Conservation (phyloP, 1,140 invertebrate genomes). For the Drosophila trapezifrons region DNA sequence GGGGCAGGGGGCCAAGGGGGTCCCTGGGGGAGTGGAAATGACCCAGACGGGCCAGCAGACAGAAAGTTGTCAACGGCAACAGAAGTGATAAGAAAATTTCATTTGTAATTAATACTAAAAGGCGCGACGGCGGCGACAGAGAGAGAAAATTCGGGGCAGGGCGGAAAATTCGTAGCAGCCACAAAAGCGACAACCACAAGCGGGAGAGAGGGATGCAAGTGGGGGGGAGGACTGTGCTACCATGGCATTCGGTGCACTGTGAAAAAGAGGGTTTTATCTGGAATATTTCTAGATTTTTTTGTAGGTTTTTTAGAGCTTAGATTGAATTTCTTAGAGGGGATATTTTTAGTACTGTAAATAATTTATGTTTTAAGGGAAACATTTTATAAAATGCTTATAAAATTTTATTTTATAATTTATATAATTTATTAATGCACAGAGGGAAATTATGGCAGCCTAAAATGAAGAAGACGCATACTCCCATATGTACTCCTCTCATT, state of each 20-base stretch:
- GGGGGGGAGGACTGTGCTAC: slow-evolving; percentile 16
- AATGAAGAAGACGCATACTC: too few relatives aligned
- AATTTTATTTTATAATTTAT: too few relatives aligned
- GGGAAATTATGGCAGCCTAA: too few relatives aligned
- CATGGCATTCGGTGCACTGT: slow-evolving; percentile 30
- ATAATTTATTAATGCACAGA: too few relatives aligned
- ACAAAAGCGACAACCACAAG: slow-evolving; percentile 57
- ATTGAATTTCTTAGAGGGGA: too few relatives aligned
- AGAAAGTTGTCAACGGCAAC: slow-evolving; percentile 61
- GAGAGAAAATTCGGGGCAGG: slow-evolving; percentile 19
- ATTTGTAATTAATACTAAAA: slow-evolving; percentile 64
- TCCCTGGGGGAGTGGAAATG: background rate
- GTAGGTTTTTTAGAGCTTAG: too few relatives aligned
- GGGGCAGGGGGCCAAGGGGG: background rate
- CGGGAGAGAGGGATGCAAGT: background rate
- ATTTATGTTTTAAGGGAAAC: too few relatives aligned
- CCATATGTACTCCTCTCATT: too few relatives aligned
- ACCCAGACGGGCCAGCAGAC: slow-evolving; percentile 51
- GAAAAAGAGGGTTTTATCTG: too few relatives aligned
- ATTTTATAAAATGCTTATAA: too few relatives aligned
- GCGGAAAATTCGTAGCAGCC: slow-evolving; percentile 33
- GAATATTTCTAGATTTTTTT: too few relatives aligned
- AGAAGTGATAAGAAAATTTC: slow-evolving; percentile 64
- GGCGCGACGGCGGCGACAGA: slow-evolving; percentile 34
- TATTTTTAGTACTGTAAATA: too few relatives aligned